These are phyloP conservation scores for Peromyscus nudipes DNA, from an alignment of 2,797 vertebrate genomes.

Conservation along the genomic window DNA sequence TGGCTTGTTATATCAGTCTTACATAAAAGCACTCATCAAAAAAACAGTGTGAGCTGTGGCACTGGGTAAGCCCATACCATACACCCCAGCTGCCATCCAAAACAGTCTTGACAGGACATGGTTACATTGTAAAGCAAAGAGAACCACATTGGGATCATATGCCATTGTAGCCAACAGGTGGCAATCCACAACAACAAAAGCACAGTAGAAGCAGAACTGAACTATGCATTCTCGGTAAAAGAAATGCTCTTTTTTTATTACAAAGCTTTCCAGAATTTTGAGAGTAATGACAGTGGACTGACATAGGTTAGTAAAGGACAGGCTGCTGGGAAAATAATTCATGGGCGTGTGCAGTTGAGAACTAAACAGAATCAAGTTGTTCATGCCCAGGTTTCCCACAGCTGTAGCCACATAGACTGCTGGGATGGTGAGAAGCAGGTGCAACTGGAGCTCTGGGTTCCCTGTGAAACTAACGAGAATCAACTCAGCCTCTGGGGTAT, in stretches of 20 bases:
- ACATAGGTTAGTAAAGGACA: not conserved
- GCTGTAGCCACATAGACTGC: not conserved
- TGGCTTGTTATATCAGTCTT: no score
- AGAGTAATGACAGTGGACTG: not conserved
- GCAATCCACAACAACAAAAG: not conserved
- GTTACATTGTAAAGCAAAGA: not conserved
- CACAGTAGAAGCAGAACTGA: not conserved
- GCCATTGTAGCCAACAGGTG: no score
- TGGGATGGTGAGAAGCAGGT: not conserved
- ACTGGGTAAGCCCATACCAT: not conserved
- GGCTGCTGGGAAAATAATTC: not conserved
- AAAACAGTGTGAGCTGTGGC: not conserved
- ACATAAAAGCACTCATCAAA: no score
- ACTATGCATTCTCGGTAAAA: no score
- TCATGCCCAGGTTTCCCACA: not conserved
- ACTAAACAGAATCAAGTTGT: not conserved
- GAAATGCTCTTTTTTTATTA: not conserved
- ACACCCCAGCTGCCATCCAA: not conserved
- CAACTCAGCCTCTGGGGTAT: not conserved
- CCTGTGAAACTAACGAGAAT: not conserved
- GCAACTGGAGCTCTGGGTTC: not conserved
- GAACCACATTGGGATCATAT: no score
- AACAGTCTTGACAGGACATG: not conserved
- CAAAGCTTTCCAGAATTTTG: not conserved
- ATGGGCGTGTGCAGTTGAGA: not conserved